Evolutionary conservation across 2,797 vertebrate genomes (phyloP).

Genomic region (Rhinella marina): DNA sequence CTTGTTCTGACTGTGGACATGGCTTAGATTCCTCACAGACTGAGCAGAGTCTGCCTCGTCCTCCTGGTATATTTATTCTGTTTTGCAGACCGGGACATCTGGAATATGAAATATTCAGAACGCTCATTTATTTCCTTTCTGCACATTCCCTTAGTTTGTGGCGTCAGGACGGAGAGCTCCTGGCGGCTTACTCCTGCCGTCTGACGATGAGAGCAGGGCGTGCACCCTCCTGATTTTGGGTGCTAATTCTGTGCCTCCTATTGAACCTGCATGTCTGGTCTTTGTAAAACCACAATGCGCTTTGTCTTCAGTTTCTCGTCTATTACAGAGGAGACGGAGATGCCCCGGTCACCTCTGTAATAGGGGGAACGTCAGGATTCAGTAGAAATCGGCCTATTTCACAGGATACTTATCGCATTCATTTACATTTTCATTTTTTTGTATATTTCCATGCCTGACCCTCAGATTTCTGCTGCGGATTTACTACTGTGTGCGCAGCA

Average conservation of each 20-base stretch:
- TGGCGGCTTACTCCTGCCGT: not conserved
- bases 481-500: too few relatives aligned
- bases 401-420: not conserved
- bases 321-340: not conserved
- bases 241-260: not conserved
- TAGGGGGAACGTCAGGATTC: slow-evolving; percentile 1
- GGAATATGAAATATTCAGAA: not conserved
- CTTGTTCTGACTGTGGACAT: too few relatives aligned
- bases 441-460: too few relatives aligned
- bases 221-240: not conserved
- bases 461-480: too few relatives aligned
- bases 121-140: not conserved
- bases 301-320: not conserved
- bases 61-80: not conserved
- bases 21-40: too few relatives aligned
- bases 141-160: not conserved
- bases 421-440: not conserved
- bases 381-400: not conserved
- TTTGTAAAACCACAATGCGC: slow-evolving; percentile 2
- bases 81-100: not conserved
- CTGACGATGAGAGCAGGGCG: not conserved
- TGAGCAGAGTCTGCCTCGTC: not conserved
- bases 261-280: slow-evolving; percentile 26
- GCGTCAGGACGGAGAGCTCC: not conserved
- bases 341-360: not conserved